phyloP scores from a whole-genome alignment of 2,888 invertebrate genomes.

The Petrolisthes manimaculis region DNA sequence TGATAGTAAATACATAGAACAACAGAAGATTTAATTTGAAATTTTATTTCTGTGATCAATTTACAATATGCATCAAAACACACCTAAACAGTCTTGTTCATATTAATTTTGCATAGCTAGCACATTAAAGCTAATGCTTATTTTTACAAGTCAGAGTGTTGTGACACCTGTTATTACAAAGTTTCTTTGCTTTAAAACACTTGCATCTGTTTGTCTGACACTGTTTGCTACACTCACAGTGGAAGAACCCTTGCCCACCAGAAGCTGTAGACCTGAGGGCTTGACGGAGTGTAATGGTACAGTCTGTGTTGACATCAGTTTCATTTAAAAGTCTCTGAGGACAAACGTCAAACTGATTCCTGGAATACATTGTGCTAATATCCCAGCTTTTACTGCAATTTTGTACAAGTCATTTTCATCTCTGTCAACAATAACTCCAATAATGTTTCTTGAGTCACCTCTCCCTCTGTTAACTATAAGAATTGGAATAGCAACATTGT shows the following conservation, averaged over 20 bases:
- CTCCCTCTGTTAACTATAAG: constrained; percentile 15
- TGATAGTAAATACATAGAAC: too few relatives aligned
- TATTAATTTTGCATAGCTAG: too few relatives aligned
- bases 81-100: too few relatives aligned
- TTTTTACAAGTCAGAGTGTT: not conserved
- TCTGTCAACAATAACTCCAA: constrained; percentile 18
- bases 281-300: not conserved
- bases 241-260: not conserved
- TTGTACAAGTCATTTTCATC: constrained; percentile 29
- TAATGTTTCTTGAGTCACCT: not conserved
- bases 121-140: too few relatives aligned
- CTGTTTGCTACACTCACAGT: constrained; percentile 12
- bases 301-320: not conserved
- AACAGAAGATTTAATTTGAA: too few relatives aligned
- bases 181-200: constrained; percentile 16
- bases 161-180: constrained; percentile 8
- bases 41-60: too few relatives aligned
- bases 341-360: constrained; percentile 30
- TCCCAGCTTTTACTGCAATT: not conserved
- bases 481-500: constrained; percentile 29
- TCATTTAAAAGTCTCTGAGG: constrained; percentile 15
- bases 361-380: constrained; percentile 20
- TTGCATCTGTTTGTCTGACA: constrained; percentile 16
- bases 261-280: not conserved
- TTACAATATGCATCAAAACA: too few relatives aligned